A percentile compares a stretch with the other conserved stretches of the same genome.
Evolutionary conservation across 2,888 invertebrate species (phyloP).

Genomic region (Heliconius sara): DNA sequence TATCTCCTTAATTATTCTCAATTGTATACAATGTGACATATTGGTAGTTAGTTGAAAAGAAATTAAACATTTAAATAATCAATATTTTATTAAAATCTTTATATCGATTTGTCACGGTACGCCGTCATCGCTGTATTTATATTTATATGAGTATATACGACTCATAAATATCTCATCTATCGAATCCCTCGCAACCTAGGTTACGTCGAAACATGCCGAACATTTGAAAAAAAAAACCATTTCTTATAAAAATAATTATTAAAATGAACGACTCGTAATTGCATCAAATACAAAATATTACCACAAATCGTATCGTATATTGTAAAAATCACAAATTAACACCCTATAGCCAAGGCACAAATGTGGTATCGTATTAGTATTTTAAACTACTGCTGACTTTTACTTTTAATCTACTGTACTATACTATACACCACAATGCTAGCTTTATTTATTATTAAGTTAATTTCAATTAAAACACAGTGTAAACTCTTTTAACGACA

Average conservation of each 20-base stretch:
- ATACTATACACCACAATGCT: constrained; percentile 34
- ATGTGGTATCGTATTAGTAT: constrained; percentile 67
- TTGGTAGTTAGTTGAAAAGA: not conserved
- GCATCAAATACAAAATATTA: constrained; percentile 43
- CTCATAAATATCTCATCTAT: not conserved
- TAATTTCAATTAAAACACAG: constrained; percentile 21
- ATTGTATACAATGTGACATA: constrained; percentile 5
- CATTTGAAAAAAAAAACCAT: constrained; percentile 1
- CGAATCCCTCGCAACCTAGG: constrained; percentile 29
- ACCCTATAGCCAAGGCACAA: constrained; percentile 79
- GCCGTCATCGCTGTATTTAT: constrained; percentile 45
- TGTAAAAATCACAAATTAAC: constrained; percentile 68
- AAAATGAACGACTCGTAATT: constrained; percentile 25
- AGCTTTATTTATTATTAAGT: constrained; percentile 23
- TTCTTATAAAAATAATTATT: constrained; percentile 10
- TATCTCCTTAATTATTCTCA: constrained; percentile 51
- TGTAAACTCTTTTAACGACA: constrained; percentile 5
- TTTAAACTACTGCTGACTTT: constrained; percentile 51
- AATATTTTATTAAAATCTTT: not conserved
- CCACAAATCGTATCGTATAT: constrained; percentile 42
- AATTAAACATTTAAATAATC: not conserved
- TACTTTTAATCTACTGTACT: constrained; percentile 54
- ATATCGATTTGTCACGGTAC: constrained; percentile 4
- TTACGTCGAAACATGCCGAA: constrained; percentile 13
- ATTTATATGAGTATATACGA: constrained; percentile 36